Base-by-base conservation (phyloP, 2,797 vertebrate species). In the Potorous gilbertii region DNA sequence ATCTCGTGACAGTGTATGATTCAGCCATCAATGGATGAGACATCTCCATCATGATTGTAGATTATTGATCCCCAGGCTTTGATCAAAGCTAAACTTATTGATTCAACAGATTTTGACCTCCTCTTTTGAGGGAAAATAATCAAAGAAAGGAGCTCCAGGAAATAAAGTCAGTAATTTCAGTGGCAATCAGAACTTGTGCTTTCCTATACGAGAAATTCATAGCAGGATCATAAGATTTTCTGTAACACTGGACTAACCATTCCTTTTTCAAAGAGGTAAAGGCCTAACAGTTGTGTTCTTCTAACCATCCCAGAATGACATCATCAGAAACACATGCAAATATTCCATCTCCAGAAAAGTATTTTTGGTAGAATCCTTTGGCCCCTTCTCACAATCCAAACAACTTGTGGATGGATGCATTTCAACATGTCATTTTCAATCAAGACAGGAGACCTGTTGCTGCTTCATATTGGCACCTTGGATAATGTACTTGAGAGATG, bases 301-400 rank as follows among this genome's bases (percentile, higher is more conserved):
- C 96, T 95, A 46, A 96, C 94, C 94, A 90, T 93, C 94, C 96
- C 97, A 56, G 91, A 93, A 90, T 90, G 81, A 91, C 74, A 95
- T 97, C 96, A 98, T 96, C 90, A 95, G 94, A 97, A 89, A 97
- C 96, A 96, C 29, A 12, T 90, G 90, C 96, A 97, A 97, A 96
- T 95, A 98, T 97, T 97, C 97, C 91, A 5, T 81, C 46, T 94
- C 92, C 90, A 87, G 54, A 52, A 96, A 59, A 94, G 74, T 89
- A 95, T 97, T 97, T 96, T 97, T 98, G 97, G 94, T 93, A 98
- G 97, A 98, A 97, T 96, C 91, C 97, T 98, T 98, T 97, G 96
- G 94, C 96, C 94, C 87, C 74, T 97, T 81, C 92, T 94, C 92
- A 55, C 54, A 57, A 90, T 93, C 92, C 93, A 96, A 95, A 95